Evolutionary conservation across 2,113 vertebrate genomes (phyloP).

Genomic region (Rhea pennata): DNA sequence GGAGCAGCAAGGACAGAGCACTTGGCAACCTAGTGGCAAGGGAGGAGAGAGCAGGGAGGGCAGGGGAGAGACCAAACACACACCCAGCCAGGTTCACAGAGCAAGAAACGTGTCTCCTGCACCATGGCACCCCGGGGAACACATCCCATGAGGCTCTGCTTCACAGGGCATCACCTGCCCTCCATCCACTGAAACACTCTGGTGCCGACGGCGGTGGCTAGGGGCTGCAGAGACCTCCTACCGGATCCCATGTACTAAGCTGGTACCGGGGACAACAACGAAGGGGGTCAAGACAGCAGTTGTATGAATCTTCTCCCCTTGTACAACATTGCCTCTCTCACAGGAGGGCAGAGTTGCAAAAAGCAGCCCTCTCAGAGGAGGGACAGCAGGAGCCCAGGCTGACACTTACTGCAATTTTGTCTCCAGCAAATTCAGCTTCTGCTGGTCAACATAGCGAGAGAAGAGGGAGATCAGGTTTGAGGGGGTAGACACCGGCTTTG

Average conservation of each 20-base stretch:
- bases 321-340: neutral
- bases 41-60: neutral
- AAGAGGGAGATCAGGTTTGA: slow-evolving; percentile 91
- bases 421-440: slow-evolving; percentile 91
- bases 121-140: neutral
- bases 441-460: slow-evolving; percentile 91
- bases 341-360: neutral
- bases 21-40: slow-evolving; percentile 19
- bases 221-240: slow-evolving; percentile 59
- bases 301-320: too few species aligned
- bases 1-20: slow-evolving; percentile 39
- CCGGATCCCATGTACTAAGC: slow-evolving; percentile 79
- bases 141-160: slow-evolving; percentile 5
- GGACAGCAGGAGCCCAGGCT: too few species aligned
- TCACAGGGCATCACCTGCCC: slow-evolving; percentile 32
- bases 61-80: slow-evolving; percentile 16
- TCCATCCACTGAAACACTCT: slow-evolving; percentile 57
- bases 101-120: slow-evolving; percentile 15
- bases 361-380: neutral
- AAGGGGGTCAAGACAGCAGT: neutral
- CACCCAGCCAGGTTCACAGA: slow-evolving; percentile 37
- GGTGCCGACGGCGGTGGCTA: slow-evolving; percentile 7
- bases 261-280: neutral
- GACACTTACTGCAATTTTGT: slow-evolving; percentile 92
- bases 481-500: slow-evolving; percentile 87